phyloP scores from a whole-genome alignment of 2,797 vertebrate species.

The Neomorphus geoffroyi region DNA sequence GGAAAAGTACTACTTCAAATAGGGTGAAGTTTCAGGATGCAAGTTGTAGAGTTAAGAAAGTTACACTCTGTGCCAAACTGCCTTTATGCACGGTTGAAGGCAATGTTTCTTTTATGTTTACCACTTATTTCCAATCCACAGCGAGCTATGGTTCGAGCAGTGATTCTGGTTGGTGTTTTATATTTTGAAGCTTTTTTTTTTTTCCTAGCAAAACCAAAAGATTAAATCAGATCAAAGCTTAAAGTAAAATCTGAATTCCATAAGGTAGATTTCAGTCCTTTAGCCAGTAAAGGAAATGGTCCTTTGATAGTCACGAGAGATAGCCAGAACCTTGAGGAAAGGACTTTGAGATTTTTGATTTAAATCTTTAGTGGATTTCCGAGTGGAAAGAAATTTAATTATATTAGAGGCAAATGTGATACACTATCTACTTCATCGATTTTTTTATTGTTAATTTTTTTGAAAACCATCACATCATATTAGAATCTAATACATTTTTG shows the following conservation, averaged over 20 bases:
- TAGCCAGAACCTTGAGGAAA: not conserved
- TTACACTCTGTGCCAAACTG: not conserved
- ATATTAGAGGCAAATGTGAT: not conserved
- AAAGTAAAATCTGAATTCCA: not conserved
- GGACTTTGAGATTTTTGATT: not conserved
- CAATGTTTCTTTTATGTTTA: not conserved
- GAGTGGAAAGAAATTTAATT: not conserved
- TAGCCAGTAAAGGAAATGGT: not conserved
- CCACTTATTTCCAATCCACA: not conserved
- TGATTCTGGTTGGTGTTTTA: not conserved
- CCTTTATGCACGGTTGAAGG: not conserved
- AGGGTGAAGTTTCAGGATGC: not conserved
- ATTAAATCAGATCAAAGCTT: not conserved
- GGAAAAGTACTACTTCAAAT: not conserved
- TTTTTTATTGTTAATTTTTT: not conserved
- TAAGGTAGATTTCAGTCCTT: not conserved
- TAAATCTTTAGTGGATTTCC: not conserved
- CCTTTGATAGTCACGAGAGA: not conserved
- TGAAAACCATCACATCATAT: not conserved
- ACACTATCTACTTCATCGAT: not conserved
- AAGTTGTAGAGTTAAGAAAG: not conserved
- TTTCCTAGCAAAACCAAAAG: not conserved
- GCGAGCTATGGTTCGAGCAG: not conserved
- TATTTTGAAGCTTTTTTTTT: not conserved
- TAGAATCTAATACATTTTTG: not conserved